A percentile compares a stretch with the other conserved stretches of the same genome.
Conservation (phyloP, 2,113 vertebrate genomes). For the Sander vitreus region DNA sequence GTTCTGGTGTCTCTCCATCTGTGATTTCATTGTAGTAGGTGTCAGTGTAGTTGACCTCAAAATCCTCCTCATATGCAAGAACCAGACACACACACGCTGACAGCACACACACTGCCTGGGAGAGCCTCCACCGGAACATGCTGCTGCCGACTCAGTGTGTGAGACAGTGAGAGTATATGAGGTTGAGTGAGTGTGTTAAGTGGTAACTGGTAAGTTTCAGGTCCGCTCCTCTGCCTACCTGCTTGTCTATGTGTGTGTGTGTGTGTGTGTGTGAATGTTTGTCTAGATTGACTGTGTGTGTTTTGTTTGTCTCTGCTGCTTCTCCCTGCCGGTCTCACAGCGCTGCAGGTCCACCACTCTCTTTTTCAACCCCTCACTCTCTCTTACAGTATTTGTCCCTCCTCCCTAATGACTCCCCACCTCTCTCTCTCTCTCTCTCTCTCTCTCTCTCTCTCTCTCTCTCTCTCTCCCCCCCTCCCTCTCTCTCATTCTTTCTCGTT, state of each 20-base stretch:
- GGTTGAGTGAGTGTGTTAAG: constrained; percentile 3
- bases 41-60: constrained; percentile 84
- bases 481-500: constrained; percentile 48
- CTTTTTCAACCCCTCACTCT: constrained; percentile 72
- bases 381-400: constrained; percentile 64
- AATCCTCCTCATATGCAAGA: constrained; percentile 79
- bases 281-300: constrained; percentile 19
- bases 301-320: constrained; percentile 37
- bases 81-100: constrained; percentile 65
- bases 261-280: constrained; percentile 24
- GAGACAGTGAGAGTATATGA: constrained; percentile 16
- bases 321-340: constrained; percentile 47
- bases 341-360: constrained; percentile 64
- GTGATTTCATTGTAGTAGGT: constrained; percentile 86
- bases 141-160: constrained; percentile 44
- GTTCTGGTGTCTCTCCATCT: constrained; percentile 57
- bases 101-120: constrained; percentile 78
- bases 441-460: constrained; percentile 14
- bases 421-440: constrained; percentile 28
- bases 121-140: constrained; percentile 76
- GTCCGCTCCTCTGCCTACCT: neutral
- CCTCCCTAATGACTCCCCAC: constrained; percentile 64
- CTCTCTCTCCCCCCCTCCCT: neutral
- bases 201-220: constrained; percentile 29
- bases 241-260: constrained; percentile 19